These are phyloP conservation scores for Galeruca laticollis DNA, from an alignment of 2,888 invertebrate species.

Conservation along the genomic window DNA sequence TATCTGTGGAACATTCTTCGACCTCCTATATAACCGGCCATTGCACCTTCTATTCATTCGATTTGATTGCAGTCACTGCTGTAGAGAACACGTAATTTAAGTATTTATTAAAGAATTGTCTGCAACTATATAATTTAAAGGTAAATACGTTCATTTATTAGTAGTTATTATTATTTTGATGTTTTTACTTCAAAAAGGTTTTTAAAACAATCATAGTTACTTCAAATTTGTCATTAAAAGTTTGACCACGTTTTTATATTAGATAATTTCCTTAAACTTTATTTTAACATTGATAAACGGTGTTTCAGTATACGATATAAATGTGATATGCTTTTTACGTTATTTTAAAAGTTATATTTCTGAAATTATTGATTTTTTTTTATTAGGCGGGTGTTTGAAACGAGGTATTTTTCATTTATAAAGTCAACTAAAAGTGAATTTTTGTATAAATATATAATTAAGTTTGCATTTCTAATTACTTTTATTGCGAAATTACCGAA, in stretches of 20 bases:
- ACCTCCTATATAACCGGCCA: conserved; percentile 63
- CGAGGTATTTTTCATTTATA: neutral
- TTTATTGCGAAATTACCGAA: neutral
- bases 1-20: no score
- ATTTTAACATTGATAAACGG: no score
- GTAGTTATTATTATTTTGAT: conserved; percentile 1
- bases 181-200: conserved; percentile 14
- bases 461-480: no score
- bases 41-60: conserved; percentile 51
- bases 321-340: neutral
- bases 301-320: no score
- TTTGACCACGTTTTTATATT: conserved; percentile 21
- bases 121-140: conserved; percentile 56
- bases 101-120: conserved; percentile 58
- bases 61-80: conserved; percentile 58
- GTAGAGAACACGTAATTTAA: conserved; percentile 53
- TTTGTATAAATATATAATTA: no score
- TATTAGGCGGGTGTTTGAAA: no score
- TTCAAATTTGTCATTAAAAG: conserved; percentile 23
- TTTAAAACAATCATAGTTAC: neutral
- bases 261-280: no score
- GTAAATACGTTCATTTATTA: conserved; percentile 48
- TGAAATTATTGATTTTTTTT: no score
- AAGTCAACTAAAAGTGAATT: no score
- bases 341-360: no score